phyloP scores from a whole-genome alignment of 2,113 vertebrate genomes.

The Odocoileus virginianus region DNA sequence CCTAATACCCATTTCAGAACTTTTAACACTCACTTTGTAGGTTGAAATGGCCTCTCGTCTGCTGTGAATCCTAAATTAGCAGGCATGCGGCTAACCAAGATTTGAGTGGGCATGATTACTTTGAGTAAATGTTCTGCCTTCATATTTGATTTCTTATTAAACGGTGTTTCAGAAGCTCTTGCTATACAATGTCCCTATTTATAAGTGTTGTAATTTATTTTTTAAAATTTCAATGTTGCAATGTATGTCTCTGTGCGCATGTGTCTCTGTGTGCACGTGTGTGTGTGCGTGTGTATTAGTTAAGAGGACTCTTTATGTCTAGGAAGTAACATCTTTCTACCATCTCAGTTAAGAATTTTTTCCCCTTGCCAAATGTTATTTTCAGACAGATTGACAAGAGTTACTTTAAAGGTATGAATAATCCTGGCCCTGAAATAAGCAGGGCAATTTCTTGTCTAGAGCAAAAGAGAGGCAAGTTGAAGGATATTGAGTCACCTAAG shows the following conservation, averaged over 20 bases:
- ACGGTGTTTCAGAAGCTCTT: slow-evolving; percentile 64
- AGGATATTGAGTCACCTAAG: neutral
- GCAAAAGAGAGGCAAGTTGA: neutral
- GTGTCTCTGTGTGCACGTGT: neutral
- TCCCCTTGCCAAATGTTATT: slow-evolving; percentile 57
- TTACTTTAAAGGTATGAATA: slow-evolving; percentile 65
- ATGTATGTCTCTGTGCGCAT: neutral
- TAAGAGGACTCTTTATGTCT: slow-evolving; percentile 67
- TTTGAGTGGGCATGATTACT: slow-evolving; percentile 65
- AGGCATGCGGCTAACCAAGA: slow-evolving; percentile 51
- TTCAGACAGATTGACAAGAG: slow-evolving; percentile 62
- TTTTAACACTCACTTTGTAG: slow-evolving; percentile 11
- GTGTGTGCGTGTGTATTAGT: neutral
- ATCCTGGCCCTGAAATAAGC: neutral
- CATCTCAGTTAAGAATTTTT: slow-evolving; percentile 62
- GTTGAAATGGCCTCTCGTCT: slow-evolving; percentile 34
- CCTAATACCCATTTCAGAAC: neutral
- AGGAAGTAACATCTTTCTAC: slow-evolving; percentile 68
- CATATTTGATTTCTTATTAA: slow-evolving; percentile 75
- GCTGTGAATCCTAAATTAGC: slow-evolving; percentile 43
- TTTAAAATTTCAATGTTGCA: neutral
- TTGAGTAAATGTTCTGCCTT: slow-evolving; percentile 75
- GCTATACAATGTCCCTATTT: slow-evolving; percentile 60
- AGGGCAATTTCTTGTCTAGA: neutral
- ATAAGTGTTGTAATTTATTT: slow-evolving; percentile 65